Evolutionary conservation across 2,888 invertebrate species (phyloP).

Genomic region (Lepidocyrtinus sp.): DNA sequence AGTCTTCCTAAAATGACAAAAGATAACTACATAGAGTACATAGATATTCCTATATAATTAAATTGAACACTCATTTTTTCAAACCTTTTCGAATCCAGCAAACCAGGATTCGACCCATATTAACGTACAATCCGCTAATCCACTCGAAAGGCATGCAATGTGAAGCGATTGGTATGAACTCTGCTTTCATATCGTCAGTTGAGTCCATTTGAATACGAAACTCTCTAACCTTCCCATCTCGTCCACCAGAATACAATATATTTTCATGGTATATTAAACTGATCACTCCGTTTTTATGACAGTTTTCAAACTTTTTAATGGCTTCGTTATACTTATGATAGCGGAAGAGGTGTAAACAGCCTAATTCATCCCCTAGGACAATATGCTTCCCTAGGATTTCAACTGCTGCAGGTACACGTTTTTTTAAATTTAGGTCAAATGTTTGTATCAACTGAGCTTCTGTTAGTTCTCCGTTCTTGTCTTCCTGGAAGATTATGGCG

Average conservation of each 20-base stretch:
- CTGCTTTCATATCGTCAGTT: constrained; percentile 21
- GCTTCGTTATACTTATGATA: constrained; percentile 34
- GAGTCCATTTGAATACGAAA: constrained; percentile 25
- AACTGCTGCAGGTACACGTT: constrained; percentile 53
- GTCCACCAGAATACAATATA: constrained; percentile 46
- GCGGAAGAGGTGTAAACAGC: constrained; percentile 34
- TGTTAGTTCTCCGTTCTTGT: constrained; percentile 18
- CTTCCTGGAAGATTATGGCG: constrained; percentile 26
- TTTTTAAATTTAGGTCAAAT: constrained; percentile 35
- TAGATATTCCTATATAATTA: too few relatives aligned
- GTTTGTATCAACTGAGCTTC: constrained; percentile 43
- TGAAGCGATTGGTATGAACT: constrained; percentile 27
- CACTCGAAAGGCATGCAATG: constrained; percentile 56
- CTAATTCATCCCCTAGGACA: constrained; percentile 50
- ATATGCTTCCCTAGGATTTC: constrained; percentile 36
- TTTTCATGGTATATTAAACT: constrained; percentile 34
- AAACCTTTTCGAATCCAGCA: constrained; percentile 60
- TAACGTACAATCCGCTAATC: constrained; percentile 39
- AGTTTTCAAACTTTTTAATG: constrained; percentile 32
- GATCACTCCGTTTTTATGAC: constrained; percentile 54
- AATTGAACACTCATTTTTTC: neutral
- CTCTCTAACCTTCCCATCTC: constrained; percentile 46
- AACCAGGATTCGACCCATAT: constrained; percentile 37
- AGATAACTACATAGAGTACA: neutral
- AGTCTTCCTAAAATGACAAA: constrained; percentile 42